phyloP scores from a whole-genome alignment of 2,113 vertebrate genomes.

The Romanogobio albipinnatus region DNA sequence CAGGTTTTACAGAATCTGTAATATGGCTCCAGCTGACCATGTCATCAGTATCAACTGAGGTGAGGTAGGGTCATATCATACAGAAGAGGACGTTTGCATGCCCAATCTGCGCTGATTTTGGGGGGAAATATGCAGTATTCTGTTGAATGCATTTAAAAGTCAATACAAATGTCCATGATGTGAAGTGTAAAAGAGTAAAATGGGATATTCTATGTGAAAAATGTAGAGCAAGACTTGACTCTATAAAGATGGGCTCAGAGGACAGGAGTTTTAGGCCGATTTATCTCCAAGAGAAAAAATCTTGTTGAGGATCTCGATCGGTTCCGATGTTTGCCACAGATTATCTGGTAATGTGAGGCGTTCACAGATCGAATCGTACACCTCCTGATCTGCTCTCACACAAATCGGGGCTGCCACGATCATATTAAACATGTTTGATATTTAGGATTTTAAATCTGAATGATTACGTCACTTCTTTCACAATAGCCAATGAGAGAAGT shows the following conservation, averaged over 20 bases:
- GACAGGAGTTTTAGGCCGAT: no score
- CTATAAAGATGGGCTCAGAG: not conserved
- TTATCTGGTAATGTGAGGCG: no score
- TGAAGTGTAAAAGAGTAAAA: not conserved
- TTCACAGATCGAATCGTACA: no score
- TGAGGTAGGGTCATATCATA: not conserved
- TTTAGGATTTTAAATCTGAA: no score
- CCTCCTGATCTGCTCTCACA: no score
- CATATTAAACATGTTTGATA: no score
- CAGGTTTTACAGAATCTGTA: constrained; percentile 23
- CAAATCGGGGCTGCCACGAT: no score
- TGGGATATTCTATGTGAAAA: not conserved
- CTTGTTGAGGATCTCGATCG: no score
- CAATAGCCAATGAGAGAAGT: no score
- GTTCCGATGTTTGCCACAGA: no score
- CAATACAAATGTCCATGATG: not conserved
- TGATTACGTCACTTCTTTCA: no score
- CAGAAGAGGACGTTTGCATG: not conserved
- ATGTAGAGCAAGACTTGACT: not conserved
- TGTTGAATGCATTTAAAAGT: not conserved
- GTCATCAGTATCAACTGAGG: not conserved
- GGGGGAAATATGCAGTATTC: not conserved
- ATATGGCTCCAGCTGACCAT: constrained; percentile 5
- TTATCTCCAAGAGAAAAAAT: no score
- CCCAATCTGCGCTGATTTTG: not conserved